Evolutionary conservation across 2,888 invertebrate genomes (phyloP).

Genomic region (Flabesymbios commensalis): DNA sequence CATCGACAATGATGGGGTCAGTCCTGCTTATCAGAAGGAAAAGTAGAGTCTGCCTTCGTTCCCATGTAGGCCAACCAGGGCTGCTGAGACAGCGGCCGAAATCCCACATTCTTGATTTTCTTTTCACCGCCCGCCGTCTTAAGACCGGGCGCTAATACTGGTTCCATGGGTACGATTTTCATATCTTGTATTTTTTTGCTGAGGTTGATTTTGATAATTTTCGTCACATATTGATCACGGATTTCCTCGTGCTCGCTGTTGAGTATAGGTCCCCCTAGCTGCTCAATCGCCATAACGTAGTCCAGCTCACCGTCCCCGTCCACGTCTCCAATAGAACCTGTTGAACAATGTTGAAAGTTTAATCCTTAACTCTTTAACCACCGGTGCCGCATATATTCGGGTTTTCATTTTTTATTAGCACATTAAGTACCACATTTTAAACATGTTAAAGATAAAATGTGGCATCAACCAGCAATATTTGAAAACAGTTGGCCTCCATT

Average conservation of each 20-base stretch:
- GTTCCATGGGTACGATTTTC: no score
- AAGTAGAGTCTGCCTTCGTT: conserved; percentile 18
- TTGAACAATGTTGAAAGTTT: conserved; percentile 5
- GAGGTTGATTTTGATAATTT: background rate
- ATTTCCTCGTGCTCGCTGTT: background rate
- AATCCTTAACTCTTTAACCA: no score
- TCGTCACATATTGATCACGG: background rate
- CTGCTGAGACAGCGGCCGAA: conserved; percentile 21
- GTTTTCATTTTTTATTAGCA: no score
- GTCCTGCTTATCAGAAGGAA: no score
- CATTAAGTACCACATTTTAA: no score
- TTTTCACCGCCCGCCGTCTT: no score
- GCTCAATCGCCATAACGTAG: conserved; percentile 29
- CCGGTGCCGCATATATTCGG: no score
- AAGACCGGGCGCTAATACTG: no score
- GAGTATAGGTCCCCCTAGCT: background rate
- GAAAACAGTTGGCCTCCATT: no score
- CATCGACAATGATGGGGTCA: no score
- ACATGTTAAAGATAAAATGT: no score
- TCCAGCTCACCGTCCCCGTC: conserved; percentile 50
- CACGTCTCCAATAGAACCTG: conserved; percentile 52
- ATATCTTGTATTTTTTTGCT: background rate
- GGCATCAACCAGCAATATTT: no score
- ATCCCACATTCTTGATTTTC: conserved; percentile 12
- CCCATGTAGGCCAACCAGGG: conserved; percentile 36